Conservation (phyloP, 2,888 invertebrate species). For the Acanthacorydalis orientalis region DNA sequence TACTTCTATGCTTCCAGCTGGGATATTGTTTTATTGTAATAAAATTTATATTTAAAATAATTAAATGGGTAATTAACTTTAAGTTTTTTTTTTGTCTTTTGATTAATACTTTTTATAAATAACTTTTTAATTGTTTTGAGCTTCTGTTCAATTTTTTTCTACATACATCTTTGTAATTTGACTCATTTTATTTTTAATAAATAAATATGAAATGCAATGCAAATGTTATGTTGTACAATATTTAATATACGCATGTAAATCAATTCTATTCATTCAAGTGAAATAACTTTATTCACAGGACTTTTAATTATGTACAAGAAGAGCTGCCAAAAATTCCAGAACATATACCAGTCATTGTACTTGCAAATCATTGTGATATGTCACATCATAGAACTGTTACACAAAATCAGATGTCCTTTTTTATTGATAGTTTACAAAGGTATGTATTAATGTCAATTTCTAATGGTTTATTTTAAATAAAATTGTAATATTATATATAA, state of each 20-base stretch:
- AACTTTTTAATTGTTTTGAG: no score
- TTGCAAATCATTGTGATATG: slow-evolving; percentile 94
- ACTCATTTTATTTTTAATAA: no score
- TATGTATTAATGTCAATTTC: slow-evolving; percentile 18
- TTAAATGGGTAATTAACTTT: no score
- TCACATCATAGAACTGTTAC: slow-evolving; percentile 82
- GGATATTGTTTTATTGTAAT: no score
- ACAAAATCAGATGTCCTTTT: slow-evolving; percentile 49
- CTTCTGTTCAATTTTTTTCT: no score
- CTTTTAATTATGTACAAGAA: slow-evolving; percentile 84
- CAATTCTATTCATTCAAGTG: neutral
- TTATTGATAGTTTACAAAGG: slow-evolving; percentile 44
- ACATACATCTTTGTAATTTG: no score
- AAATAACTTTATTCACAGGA: slow-evolving; percentile 36
- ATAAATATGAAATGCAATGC: no score
- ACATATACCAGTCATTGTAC: slow-evolving; percentile 67
- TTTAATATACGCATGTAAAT: neutral
- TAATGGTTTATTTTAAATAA: slow-evolving; percentile 2
- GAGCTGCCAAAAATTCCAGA: slow-evolving; percentile 68
- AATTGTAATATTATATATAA: neutral
- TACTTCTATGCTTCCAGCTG: no score
- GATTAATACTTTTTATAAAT: no score
- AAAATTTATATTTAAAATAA: no score
- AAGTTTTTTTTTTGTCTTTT: no score
- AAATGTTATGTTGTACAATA: no score